Evolutionary conservation across 2,113 vertebrate genomes (phyloP), one percentile per base, ranked within the genome.

Genomic region (Anarhynchus alexandrinus): DNA sequence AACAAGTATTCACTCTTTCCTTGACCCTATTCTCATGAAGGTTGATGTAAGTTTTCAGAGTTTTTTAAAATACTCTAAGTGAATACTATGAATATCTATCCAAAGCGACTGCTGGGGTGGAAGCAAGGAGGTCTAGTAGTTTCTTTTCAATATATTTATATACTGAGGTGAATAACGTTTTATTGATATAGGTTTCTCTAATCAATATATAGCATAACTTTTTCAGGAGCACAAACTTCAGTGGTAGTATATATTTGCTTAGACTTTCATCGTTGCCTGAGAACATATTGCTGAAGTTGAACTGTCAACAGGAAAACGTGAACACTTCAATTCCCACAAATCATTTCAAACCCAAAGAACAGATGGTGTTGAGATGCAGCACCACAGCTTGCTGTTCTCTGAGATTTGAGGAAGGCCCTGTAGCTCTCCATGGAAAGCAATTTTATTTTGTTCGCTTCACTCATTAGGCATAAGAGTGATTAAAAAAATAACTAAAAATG

Each of bases 291-390:
- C 82, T 92, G 36, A 94, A 88, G 66, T 65, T 90, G 64, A 97
- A 88, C 64, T 79, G 88, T 94, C 94, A 92, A 85, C 25, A 95
- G 81, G 74, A 79, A 93, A 93, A 95, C 15, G 23, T 0, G 19
- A 95, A 86, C 62, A 88, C 42, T 95, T 95, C 61, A 88, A 88
- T 80, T 88, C 82, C 74, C 42, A 94, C 69, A 96, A 96, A 96
- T 91, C 16, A 92, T 88, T 97, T 97, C 72, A 94, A 95, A 94
- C 52, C 36, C 76, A 88, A 89, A 84, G 74, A 96, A 93, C 90
- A 97, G 94, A 97, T 93, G 91, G 91, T 52, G 72, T 26, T 78
- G 71, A 88, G 72, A 93, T 84, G 51, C 73, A 82, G 49, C 79
- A 71, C 19, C 54, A 51, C 82, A 90, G 62, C 34, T 77, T 97